A percentile compares a stretch with the other conserved stretches of the same genome.
These are phyloP conservation scores for Oceanodroma tethys DNA, from an alignment of 2,113 vertebrate genomes.

Conservation along the genomic window DNA sequence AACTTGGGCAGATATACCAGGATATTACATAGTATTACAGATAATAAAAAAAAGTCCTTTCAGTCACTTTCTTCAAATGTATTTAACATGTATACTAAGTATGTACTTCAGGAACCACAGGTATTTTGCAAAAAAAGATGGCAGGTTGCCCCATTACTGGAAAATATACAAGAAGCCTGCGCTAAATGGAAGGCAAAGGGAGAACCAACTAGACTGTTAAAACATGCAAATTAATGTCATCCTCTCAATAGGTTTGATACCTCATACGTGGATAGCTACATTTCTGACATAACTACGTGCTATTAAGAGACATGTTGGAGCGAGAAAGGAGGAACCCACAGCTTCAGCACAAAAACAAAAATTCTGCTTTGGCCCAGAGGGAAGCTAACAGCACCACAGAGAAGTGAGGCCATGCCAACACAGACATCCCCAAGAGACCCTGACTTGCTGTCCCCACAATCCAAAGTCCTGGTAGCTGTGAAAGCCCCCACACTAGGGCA, in stretches of 20 bases:
- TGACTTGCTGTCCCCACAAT: too few relatives aligned
- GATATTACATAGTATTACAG: neutral
- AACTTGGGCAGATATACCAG: neutral
- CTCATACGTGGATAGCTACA: neutral
- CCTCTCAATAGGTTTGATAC: accelerated
- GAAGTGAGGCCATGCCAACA: accelerated
- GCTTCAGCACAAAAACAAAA: neutral
- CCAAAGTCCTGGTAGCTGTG: neutral
- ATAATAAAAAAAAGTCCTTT: neutral
- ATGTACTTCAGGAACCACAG: neutral
- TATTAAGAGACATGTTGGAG: accelerated
- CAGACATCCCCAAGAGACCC: too few relatives aligned
- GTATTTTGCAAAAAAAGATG: neutral
- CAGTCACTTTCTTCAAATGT: neutral
- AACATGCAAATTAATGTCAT: neutral
- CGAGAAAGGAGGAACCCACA: accelerated
- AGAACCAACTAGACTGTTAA: neutral
- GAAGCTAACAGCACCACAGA: neutral
- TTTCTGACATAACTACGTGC: neutral
- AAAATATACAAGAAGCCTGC: neutral
- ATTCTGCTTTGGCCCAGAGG: accelerated
- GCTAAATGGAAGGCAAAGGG: neutral
- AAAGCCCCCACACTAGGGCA: accelerated
- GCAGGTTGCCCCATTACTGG: neutral
- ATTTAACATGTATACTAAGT: accelerated